phyloP scores from a whole-genome alignment of 2,888 invertebrate species.

The Nomada lathburiana region DNA sequence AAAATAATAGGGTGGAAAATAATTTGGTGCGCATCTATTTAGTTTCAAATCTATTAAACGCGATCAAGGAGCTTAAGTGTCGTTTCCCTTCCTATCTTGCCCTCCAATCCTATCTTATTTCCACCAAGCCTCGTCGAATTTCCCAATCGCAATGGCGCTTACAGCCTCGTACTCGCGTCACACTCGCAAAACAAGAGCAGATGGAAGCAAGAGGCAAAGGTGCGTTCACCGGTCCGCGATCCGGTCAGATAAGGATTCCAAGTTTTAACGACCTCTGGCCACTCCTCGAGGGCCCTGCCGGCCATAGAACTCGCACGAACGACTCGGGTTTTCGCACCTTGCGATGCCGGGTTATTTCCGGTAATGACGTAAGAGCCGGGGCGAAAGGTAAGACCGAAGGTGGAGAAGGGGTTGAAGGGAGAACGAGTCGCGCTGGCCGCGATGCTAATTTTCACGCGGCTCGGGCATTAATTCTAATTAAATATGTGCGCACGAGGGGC shows the following conservation, averaged over 20 bases:
- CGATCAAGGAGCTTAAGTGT: too few species aligned
- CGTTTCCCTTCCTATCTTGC: too few species aligned
- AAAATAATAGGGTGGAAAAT: too few species aligned
- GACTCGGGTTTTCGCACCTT: constrained; percentile 74
- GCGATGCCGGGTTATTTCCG: constrained; percentile 71
- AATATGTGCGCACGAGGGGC: constrained; percentile 74
- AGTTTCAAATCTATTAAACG: too few species aligned
- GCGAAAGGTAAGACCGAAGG: constrained; percentile 18
- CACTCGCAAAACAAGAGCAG: constrained; percentile 22
- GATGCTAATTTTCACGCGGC: constrained; percentile 76
- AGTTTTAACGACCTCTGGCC: constrained; percentile 62
- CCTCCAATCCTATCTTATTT: too few species aligned
- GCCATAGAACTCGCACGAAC: constrained; percentile 48
- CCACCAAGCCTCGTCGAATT: constrained; percentile 5
- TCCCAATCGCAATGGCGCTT: constrained; percentile 5
- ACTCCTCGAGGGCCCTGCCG: constrained; percentile 33
- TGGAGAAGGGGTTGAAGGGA: background rate
- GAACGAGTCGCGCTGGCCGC: constrained; percentile 49
- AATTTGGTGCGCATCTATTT: too few species aligned
- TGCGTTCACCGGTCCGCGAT: constrained; percentile 62
- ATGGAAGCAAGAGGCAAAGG: constrained; percentile 58
- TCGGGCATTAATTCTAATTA: constrained; percentile 79
- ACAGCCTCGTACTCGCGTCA: too few species aligned
- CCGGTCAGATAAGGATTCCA: constrained; percentile 65
- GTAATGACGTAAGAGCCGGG: constrained; percentile 70